Evolutionary conservation across 1,140 invertebrate genomes (phyloP), one percentile per base, ranked within the genome.

Genomic region (Adoxophyes honmai): DNA sequence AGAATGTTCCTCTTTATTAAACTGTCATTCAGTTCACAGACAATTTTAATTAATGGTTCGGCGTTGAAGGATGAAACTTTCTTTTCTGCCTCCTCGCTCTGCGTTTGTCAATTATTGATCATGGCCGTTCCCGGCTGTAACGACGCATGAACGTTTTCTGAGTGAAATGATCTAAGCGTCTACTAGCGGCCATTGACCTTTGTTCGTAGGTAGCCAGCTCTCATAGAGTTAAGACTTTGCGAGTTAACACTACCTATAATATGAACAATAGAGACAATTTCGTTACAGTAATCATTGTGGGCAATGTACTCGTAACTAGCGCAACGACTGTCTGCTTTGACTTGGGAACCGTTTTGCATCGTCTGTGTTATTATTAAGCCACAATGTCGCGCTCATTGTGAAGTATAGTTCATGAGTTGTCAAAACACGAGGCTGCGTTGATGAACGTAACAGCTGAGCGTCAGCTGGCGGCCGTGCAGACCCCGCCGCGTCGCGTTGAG

Each of bases 391-490:
- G 18, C 42, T 11, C 42, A 48, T 48, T 18, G 42, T 48, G 14
- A 38, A 38, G 38, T 51, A 57, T 33, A 36, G 34, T 64, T 59
- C 37, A 18, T 57, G 33, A 64, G 60, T 52, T 72, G 66, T 73
- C 65, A 71, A 55, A 67, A 75, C 60, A 67, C 21, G 58, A 67
- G 52, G 60, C 48, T 33, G 42, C 37, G 39, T 51, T 76, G 73
- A 82, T 78, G 79, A 79, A 66, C 54, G 57, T 62, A 82, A 80
- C 81, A 85, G 81, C 75, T 81, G 77, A 78, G 64, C 44, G 57
- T 77, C 75, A 77, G 76, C 75, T 79, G 72, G 70, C 57, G 42
- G 54, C 34, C 11, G 34, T 34, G 16, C 13, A 36, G 11, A 55
- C 21, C 55, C 60, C 56, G 60, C 66, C 61, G 62, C 57, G 51